Conservation (phyloP, 2,888 invertebrate genomes). For the Aromia moschata region DNA sequence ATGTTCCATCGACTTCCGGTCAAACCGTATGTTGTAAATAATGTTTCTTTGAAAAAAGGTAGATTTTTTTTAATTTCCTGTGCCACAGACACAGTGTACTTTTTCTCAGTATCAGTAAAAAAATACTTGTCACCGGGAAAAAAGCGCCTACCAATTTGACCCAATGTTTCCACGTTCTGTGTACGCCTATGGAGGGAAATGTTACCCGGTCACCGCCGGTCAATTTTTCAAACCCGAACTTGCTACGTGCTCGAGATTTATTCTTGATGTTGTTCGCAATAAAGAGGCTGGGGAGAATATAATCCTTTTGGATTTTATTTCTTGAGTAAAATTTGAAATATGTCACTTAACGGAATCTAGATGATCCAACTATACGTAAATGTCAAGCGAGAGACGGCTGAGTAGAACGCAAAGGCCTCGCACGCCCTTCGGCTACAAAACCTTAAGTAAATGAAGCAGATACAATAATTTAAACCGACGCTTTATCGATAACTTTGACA, state of each 20-base stretch:
- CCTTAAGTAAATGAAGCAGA: slow-evolving; percentile 22
- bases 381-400: not conserved
- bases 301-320: slow-evolving; percentile 15
- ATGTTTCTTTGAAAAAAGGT: too few relatives aligned
- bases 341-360: slow-evolving; percentile 19
- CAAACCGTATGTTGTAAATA: too few relatives aligned
- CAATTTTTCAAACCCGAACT: slow-evolving; percentile 8
- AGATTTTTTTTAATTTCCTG: too few relatives aligned
- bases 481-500: slow-evolving; percentile 13
- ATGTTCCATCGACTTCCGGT: too few relatives aligned
- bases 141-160: too few relatives aligned
- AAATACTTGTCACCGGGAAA: too few relatives aligned
- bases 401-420: not conserved
- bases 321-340: slow-evolving; percentile 16
- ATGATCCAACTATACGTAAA: slow-evolving; percentile 15
- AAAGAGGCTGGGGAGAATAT: slow-evolving; percentile 4
- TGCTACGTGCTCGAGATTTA: slow-evolving; percentile 4
- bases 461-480: slow-evolving; percentile 20
- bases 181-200: too few relatives aligned
- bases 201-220: slow-evolving; percentile 4
- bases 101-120: too few relatives aligned
- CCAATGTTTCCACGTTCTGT: too few relatives aligned
- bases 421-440: slow-evolving; percentile 9
- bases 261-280: slow-evolving; percentile 8
- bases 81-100: too few relatives aligned